Percentiles rank a stretch among this genome's conserved stretches.
Evolutionary conservation across 2,113 vertebrate genomes (phyloP).

Genomic region (Mus pahari): DNA sequence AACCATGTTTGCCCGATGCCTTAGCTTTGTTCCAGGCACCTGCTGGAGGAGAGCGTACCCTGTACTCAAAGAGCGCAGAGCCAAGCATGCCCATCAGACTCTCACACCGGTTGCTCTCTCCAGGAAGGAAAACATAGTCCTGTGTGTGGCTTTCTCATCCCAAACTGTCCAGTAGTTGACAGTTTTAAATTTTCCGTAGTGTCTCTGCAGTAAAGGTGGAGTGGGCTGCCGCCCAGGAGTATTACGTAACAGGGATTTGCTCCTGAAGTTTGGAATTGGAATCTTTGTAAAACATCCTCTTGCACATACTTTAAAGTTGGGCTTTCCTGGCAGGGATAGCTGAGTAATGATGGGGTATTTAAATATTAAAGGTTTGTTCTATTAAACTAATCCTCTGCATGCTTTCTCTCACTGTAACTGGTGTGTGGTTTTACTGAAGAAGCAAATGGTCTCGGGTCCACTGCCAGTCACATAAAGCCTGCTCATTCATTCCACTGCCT

Average conservation of each 20-base stretch:
- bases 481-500: background rate
- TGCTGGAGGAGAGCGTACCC: background rate
- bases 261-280: constrained; percentile 28
- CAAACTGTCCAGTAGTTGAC: background rate
- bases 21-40: background rate
- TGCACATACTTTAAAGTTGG: constrained; percentile 4
- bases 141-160: background rate
- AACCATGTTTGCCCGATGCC: background rate
- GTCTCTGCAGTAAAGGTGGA: background rate
- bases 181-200: constrained; percentile 12
- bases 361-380: constrained; percentile 1
- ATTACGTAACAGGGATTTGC: background rate
- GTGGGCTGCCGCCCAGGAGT: background rate
- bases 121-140: constrained; percentile 20
- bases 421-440: constrained; percentile 3
- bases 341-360: constrained; percentile 25
- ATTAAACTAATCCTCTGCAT: background rate
- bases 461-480: background rate
- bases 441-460: background rate
- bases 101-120: constrained; percentile 19
- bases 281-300: constrained; percentile 5
- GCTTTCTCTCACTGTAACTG: background rate
- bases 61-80: background rate
- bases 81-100: background rate
- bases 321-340: background rate